Evolutionary conservation across 1,140 invertebrate genomes (phyloP), one percentile per base, ranked within the genome.

Genomic region (Saccostrea glomerata): DNA sequence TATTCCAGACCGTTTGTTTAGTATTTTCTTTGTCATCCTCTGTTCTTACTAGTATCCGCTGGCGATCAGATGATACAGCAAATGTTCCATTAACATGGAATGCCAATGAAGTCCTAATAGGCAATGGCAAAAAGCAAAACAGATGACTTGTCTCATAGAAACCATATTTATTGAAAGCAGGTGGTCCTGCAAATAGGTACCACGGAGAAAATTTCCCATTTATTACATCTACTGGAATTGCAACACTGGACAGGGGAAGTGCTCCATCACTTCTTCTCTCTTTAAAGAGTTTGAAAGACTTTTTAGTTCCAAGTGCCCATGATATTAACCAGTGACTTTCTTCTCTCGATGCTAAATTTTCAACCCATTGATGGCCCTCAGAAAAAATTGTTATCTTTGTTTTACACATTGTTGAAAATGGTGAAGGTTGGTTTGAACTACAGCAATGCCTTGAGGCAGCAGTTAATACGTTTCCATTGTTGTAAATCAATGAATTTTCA

Each of bases 181-280:
- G n/a, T n/a, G n/a, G n/a, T n/a, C n/a, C n/a, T n/a, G n/a, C n/a
- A n/a, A n/a, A n/a, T n/a, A n/a, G n/a, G n/a, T n/a, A n/a, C n/a
- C n/a, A n/a, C n/a, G n/a, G n/a, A n/a, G n/a, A n/a, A n/a, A n/a
- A n/a, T n/a, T 30, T 9, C 2, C 84, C 36, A n/a, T 90, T 86
- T 23, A 13, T 5, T 30, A 30, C 58, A 30, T 82, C 20, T 0
- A 88, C 54, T 23, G 87, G 87, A 17, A 90, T 73, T 58, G 87
- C 90, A n/a, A 89, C 86, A 86, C 82, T 84, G 3, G 86, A 77
- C 25, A 91, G 13, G n/a, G 91, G 91, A 40, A 90, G 60, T 54
- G 87, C 84, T 23, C 85, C 77, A 5, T 84, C 87, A 88, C 20
- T 25, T 25, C 4, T 17, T 55, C 13, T 40, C 47, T 84, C 25